phyloP scores from a whole-genome alignment of 2,888 invertebrate genomes.

The Mesorhabditis spiculigera region DNA sequence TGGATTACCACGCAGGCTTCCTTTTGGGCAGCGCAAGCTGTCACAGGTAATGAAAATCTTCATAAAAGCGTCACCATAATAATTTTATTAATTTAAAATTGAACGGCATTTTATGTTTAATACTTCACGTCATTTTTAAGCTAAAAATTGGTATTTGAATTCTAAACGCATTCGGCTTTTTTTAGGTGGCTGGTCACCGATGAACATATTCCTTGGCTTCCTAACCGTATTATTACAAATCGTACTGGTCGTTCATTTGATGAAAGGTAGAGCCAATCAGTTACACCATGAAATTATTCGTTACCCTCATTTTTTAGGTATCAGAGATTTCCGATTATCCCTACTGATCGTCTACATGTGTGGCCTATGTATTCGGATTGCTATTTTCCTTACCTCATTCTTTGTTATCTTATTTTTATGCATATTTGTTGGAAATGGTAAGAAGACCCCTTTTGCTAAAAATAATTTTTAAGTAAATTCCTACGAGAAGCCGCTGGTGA shows the following conservation, averaged over 20 bases:
- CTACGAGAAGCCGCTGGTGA: not conserved
- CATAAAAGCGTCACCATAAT: not conserved
- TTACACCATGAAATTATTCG: too few relatives aligned
- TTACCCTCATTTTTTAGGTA: not conserved
- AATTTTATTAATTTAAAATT: too few relatives aligned
- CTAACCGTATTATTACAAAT: not conserved
- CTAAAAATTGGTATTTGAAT: too few relatives aligned
- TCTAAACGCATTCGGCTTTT: too few relatives aligned
- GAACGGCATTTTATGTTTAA: too few relatives aligned
- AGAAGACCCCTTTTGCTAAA: too few relatives aligned
- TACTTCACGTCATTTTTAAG: too few relatives aligned
- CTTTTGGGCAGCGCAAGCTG: conserved; percentile 35
- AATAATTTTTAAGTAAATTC: not conserved
- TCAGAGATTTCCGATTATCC: not conserved
- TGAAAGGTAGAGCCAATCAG: not conserved
- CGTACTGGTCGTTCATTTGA: conserved; percentile 4
- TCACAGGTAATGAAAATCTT: conserved; percentile 12
- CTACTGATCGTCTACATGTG: conserved; percentile 4
- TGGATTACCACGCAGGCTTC: conserved; percentile 41
- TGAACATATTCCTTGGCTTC: not conserved
- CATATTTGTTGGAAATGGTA: not conserved
- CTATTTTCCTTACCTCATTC: not conserved
- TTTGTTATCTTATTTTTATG: not conserved
- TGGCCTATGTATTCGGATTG: not conserved
- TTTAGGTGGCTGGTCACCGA: conserved; percentile 1